Percentiles rank a stretch among this genome's conserved stretches.
Evolutionary conservation across 2,113 vertebrate genomes (phyloP).

Genomic region (Cathartes aura): DNA sequence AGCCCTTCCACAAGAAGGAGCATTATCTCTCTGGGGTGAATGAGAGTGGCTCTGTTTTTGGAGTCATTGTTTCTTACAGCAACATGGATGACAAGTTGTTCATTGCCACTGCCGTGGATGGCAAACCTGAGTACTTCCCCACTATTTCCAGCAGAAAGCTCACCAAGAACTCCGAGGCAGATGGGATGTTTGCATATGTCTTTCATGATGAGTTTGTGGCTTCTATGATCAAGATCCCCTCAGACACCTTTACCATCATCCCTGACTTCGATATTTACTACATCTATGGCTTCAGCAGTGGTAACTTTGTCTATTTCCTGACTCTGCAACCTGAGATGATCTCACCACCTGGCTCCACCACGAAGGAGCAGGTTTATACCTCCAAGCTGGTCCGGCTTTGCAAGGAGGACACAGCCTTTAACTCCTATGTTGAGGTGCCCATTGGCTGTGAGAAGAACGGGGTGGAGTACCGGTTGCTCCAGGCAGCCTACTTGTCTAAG

Average conservation of each 20-base stretch:
- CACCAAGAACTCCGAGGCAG: constrained; percentile 94
- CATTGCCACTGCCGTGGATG: constrained; percentile 95
- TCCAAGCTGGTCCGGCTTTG: constrained; percentile 97
- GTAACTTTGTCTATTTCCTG: constrained; percentile 97
- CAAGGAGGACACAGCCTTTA: constrained; percentile 95
- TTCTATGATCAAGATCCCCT: constrained; percentile 98
- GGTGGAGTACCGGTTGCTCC: constrained; percentile 93
- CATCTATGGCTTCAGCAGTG: constrained; percentile 96
- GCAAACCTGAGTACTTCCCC: constrained; percentile 97
- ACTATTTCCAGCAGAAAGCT: constrained; percentile 97
- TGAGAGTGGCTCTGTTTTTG: constrained; percentile 95
- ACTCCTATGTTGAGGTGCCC: constrained; percentile 97
- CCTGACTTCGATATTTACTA: constrained; percentile 99
- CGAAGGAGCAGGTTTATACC: constrained; percentile 95
- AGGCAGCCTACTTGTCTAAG: constrained; percentile 94
- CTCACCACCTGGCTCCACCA: constrained; percentile 88
- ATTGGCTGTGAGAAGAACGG: constrained; percentile 92
- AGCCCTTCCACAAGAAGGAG: constrained; percentile 97
- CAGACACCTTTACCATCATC: constrained; percentile 96
- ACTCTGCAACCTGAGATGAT: constrained; percentile 98
- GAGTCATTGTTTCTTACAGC: constrained; percentile 94
- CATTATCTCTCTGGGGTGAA: constrained; percentile 98
- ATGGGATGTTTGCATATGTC: constrained; percentile 97
- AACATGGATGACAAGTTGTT: constrained; percentile 95
- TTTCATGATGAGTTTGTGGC: constrained; percentile 99